Evolutionary conservation across 2,797 vertebrate genomes (phyloP).

Genomic region (Threskiornis aethiopicus): DNA sequence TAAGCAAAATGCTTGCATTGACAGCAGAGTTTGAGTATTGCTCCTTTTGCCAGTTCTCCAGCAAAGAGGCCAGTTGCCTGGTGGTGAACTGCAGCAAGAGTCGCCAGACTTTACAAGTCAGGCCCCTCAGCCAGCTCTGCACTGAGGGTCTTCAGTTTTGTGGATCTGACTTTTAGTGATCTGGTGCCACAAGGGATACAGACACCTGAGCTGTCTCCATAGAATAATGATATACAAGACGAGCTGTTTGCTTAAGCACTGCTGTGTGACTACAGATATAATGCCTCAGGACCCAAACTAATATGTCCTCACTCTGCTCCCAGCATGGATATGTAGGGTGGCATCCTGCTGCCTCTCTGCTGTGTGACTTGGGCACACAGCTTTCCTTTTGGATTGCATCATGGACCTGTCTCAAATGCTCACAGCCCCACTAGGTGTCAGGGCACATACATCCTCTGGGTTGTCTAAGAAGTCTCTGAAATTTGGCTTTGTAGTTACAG

Average conservation of each 20-base stretch:
- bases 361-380: background rate
- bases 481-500: background rate
- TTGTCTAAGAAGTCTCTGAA: background rate
- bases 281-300: background rate
- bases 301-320: background rate
- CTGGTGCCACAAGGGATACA: background rate
- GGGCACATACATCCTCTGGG: background rate
- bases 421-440: background rate
- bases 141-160: background rate
- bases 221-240: background rate
- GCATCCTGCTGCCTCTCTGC: background rate
- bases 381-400: background rate
- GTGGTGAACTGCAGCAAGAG: background rate
- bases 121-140: background rate
- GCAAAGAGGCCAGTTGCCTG: background rate
- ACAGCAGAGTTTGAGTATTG: background rate
- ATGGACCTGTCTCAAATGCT: background rate
- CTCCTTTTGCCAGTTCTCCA: background rate
- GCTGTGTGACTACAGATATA: rapidly evolving
- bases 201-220: rapidly evolving
- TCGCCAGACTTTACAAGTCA: background rate
- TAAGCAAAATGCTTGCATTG: background rate
- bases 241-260: background rate
- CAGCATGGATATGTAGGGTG: rapidly evolving
- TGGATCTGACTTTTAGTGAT: background rate